phyloP scores from a whole-genome alignment of 2,113 vertebrate species.

The Vireo altiloquus region DNA sequence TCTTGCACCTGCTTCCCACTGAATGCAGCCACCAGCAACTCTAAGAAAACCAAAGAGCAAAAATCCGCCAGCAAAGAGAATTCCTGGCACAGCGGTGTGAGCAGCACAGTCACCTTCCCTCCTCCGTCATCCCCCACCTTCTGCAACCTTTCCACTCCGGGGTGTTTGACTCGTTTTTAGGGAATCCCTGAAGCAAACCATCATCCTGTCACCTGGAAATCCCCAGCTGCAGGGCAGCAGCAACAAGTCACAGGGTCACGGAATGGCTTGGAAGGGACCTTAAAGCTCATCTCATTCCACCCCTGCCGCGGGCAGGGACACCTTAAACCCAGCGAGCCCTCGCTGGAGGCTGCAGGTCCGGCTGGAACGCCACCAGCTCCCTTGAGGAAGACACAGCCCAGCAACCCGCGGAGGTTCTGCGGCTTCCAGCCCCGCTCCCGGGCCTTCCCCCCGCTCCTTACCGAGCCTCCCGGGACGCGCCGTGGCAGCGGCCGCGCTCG shows the following conservation, averaged over 20 bases:
- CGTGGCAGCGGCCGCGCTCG: not conserved
- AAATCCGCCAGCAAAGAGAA: fast-evolving
- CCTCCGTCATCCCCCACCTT: not conserved
- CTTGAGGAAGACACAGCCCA: fast-evolving
- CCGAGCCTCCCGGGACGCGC: not conserved
- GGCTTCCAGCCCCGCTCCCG: not conserved
- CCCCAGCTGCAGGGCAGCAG: not conserved
- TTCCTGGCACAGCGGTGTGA: fast-evolving
- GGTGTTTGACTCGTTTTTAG: fast-evolving
- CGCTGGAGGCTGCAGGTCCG: not conserved
- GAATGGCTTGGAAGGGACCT: not conserved
- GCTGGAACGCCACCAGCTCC: fast-evolving
- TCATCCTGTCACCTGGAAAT: fast-evolving
- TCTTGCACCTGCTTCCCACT: not conserved
- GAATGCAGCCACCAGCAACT: not conserved
- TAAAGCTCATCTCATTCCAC: fast-evolving
- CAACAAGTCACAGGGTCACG: not conserved
- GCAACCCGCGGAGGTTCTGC: not conserved
- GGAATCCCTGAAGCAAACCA: not conserved
- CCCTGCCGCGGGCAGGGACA: not conserved
- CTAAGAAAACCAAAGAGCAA: not conserved
- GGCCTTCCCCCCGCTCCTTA: not conserved
- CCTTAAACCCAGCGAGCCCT: not conserved
- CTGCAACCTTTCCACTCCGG: not conserved
- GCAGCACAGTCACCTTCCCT: not conserved